Percentiles rank a stretch among this genome's conserved stretches.
Evolutionary conservation across 2,888 invertebrate species (phyloP).

Genomic region (Tetranychus piercei): DNA sequence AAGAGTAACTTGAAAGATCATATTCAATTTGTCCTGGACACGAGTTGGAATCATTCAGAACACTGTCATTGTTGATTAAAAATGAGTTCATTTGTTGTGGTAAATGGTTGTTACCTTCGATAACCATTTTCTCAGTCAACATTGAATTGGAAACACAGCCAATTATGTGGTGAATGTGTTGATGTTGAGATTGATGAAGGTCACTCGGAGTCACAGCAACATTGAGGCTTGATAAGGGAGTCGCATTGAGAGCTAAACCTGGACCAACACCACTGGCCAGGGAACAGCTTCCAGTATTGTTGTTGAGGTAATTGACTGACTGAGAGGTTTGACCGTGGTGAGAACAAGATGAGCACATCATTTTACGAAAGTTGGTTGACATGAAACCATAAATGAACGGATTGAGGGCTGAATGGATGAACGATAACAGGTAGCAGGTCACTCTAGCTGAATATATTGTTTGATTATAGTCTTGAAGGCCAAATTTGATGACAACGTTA

Average conservation of each 20-base stretch:
- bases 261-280: neutral
- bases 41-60: too few species aligned
- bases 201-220: neutral
- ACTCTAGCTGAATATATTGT: constrained; percentile 31
- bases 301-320: neutral
- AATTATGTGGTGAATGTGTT: constrained; percentile 5
- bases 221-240: neutral
- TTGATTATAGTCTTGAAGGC: constrained; percentile 29
- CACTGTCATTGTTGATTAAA: too few species aligned
- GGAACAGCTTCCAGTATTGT: constrained; percentile 9
- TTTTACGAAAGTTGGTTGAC: constrained; percentile 32
- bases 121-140: too few species aligned
- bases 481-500: constrained; percentile 33
- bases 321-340: neutral
- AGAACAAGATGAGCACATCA: constrained; percentile 25
- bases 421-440: constrained; percentile 32
- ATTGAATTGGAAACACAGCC: neutral
- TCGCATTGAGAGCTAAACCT: neutral
- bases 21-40: too few species aligned
- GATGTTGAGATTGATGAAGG: neutral
- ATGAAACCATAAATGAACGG: constrained; percentile 34
- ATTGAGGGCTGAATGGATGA: constrained; percentile 34
- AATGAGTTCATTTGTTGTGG: too few species aligned
- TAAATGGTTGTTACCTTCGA: too few species aligned
- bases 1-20: too few species aligned